Base-by-base conservation (phyloP, 2,888 invertebrate genomes). In the Protonemura montana region DNA sequence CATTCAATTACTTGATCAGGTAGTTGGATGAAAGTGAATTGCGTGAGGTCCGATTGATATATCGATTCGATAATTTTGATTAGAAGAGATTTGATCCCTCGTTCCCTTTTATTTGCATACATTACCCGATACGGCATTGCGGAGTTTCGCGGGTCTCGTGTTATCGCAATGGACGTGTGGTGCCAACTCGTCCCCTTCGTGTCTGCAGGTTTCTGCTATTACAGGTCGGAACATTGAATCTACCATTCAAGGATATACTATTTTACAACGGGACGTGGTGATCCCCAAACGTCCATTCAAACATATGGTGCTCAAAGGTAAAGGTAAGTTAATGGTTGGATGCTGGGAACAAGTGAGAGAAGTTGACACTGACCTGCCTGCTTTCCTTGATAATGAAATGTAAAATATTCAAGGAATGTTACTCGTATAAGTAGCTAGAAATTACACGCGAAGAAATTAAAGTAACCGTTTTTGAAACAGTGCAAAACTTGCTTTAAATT, bases 281-380 rank as follows among this genome's bases (percentile, higher is more conserved):
- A 81, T 85, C 59, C 76, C 85, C 86, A 86, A 86, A 30, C 85
- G 83, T 77, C 86, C 86, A 82, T 77, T 80, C 87, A 89, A 89
- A 89, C 89, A 89, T 89, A 89, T 89, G 89, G 89, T 89, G 89
- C 89, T 89, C 88, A 88, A 89, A 89, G 88, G 89, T 88, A 87
- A 88, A 88, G 89, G 89, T 89, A 88, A 88, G 88, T 85, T 83
- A 76, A n/a, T 7, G 1, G 21, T 21, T 59, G 7, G 35, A 35
- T 35, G 35, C 10, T n/a, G n/a, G n/a, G n/a, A n/a, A n/a, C n/a
- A n/a, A n/a, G n/a, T n/a, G n/a, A n/a, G n/a, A n/a, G n/a, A n/a
- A n/a, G n/a, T n/a, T n/a, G n/a, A n/a, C n/a, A n/a, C n/a, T n/a
- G n/a, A n/a, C n/a, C n/a, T n/a, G n/a, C n/a, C n/a, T n/a, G n/a